Base-by-base conservation (phyloP, 92 coral and sea anemone species). In the Phenganax subtilis region DNA sequence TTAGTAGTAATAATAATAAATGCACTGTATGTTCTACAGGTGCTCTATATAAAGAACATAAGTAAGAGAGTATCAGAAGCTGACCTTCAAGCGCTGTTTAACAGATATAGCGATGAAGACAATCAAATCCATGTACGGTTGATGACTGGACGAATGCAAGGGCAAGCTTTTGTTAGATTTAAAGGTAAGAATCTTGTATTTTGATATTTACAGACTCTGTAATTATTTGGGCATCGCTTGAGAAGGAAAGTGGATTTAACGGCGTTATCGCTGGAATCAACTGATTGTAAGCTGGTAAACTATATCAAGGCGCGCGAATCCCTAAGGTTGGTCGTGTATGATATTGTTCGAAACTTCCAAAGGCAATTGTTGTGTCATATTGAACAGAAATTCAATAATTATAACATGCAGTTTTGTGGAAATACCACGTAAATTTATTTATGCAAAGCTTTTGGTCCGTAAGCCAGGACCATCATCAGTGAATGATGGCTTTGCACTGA, bases 71-170 rank as follows among this genome's bases (percentile, higher is more conserved):
- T 80, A 25, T 76, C 94, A 29, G 97, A 94, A 75, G 91, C 88
- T 64, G 98, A 92, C 80, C 75, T 94, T 67, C 94, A 88, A 12
- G 82, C 97, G 6, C 82, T 94, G 66, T 94, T 94, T 54, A 80
- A 89, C 60, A 85, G 96, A 73, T 94, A 90, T 72, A 94, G 91
- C 12, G 84, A 88, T 65, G 75, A 57, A 15, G 89, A 83, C 0
- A 84, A 89, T 55, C 87, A 78, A 75, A 37, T 94, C 25, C 76
- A 87, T 37, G 88, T 94, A 76, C 91, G 98, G 12, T 72, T 92
- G 58, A 89, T 93, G 97, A 93, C 86, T 25, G 97, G 97, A 52
- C 92, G 93, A 17, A 94, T 94, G 98, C 92, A 82, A 75, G 98
- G 98, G 7, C 98, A 94, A 74, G 98, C 98, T 51, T 94, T 94